phyloP scores from a whole-genome alignment of 2,113 vertebrate genomes.

The Camarhynchus parvulus region DNA sequence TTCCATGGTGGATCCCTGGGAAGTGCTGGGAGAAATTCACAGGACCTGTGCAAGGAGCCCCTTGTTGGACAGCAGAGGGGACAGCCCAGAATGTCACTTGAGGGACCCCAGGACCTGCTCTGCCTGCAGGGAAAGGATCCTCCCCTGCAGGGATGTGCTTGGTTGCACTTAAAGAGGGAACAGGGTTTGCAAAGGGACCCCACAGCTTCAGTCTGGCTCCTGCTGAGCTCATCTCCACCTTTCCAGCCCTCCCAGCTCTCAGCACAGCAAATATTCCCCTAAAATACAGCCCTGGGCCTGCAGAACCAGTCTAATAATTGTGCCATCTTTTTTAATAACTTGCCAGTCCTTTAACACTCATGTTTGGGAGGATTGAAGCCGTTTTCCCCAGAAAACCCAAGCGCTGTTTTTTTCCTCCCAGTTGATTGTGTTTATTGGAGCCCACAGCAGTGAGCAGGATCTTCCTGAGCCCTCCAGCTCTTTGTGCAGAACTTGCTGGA shows the following conservation, averaged over 20 bases:
- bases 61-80: neutral
- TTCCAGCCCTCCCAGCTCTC: neutral
- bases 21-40: neutral
- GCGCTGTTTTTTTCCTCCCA: neutral
- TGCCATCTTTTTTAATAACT: constrained; percentile 30
- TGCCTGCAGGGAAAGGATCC: neutral
- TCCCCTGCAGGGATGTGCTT: neutral
- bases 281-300: neutral
- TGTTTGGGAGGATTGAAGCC: neutral
- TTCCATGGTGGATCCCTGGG: neutral
- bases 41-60: neutral
- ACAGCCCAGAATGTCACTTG: neutral
- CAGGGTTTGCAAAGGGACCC: neutral
- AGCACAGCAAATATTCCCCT: neutral
- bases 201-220: neutral
- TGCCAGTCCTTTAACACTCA: neutral
- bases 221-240: neutral
- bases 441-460: neutral
- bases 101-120: neutral
- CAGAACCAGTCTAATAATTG: neutral
- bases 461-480: neutral
- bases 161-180: neutral
- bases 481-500: neutral
- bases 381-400: neutral
- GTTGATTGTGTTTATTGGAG: neutral